Percentiles rank a stretch among this genome's conserved stretches.
These are phyloP conservation scores for Eleutherodactylus coqui DNA, from an alignment of 2,797 vertebrate species.

Conservation along the genomic window DNA sequence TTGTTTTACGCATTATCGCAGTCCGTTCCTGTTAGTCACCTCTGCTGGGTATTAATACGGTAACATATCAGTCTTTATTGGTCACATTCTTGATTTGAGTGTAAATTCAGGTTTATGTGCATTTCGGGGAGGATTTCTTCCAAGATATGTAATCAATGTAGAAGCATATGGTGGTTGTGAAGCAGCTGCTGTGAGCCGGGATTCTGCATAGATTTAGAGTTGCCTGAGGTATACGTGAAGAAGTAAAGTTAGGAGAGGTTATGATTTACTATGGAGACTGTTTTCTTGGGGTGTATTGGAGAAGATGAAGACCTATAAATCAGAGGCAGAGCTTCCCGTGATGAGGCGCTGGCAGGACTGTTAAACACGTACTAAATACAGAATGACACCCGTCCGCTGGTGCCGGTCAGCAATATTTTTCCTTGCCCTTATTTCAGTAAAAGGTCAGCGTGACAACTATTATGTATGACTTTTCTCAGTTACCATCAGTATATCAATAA, in stretches of 20 bases:
- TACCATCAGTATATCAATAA: background rate
- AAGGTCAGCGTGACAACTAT: slow-evolving; percentile 27
- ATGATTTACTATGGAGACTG: slow-evolving; percentile 18
- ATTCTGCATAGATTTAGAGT: slow-evolving; percentile 21
- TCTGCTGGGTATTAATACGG: slow-evolving; percentile 8
- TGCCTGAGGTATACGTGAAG: slow-evolving; percentile 30
- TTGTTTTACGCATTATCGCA: background rate
- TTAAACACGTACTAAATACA: background rate
- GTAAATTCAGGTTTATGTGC: slow-evolving; percentile 37
- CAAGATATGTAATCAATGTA: slow-evolving; percentile 54
- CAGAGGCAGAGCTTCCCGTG: background rate
- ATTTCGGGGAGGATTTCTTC: slow-evolving; percentile 38
- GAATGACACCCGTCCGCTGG: background rate
- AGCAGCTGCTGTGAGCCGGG: slow-evolving; percentile 35
- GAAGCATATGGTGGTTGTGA: slow-evolving; percentile 45
- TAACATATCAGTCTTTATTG: slow-evolving; percentile 42
- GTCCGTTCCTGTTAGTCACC: slow-evolving; percentile 1
- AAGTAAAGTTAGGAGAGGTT: slow-evolving; percentile 16
- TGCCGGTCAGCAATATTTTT: background rate
- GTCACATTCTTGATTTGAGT: slow-evolving; percentile 32
- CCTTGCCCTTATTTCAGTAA: slow-evolving; percentile 15
- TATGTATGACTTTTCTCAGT: slow-evolving; percentile 16
- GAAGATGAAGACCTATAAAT: slow-evolving; percentile 13
- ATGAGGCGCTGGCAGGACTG: slow-evolving; percentile 4
- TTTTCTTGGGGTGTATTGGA: slow-evolving; percentile 18